Percentiles rank a stretch among this genome's conserved stretches.
phyloP scores from a whole-genome alignment of 2,113 vertebrate genomes.

The Notechis scutatus region DNA sequence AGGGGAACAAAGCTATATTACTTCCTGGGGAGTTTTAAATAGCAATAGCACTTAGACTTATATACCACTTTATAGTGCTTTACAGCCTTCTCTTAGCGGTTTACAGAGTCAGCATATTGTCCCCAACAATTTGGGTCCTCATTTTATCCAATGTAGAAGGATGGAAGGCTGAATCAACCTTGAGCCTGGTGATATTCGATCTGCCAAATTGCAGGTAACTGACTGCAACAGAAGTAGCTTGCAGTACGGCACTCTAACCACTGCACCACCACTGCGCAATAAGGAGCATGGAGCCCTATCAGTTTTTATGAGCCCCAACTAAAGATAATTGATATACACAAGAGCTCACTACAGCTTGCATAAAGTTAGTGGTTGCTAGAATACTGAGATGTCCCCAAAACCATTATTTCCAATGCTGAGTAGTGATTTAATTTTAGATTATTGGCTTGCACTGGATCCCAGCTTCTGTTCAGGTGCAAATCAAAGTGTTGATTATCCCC shows the following conservation, averaged over 20 bases:
- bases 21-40: neutral
- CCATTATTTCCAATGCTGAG: neutral
- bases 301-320: constrained; percentile 6
- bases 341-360: neutral
- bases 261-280: neutral
- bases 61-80: no score
- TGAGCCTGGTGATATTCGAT: no score
- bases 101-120: no score
- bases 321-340: neutral
- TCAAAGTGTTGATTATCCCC: neutral
- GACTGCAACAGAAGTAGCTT: no score
- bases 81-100: no score
- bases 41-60: no score
- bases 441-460: neutral
- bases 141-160: no score
- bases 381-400: constrained; percentile 8
- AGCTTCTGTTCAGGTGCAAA: neutral
- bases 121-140: no score
- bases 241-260: no score
- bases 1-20: neutral
- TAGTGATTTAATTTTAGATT: constrained; percentile 7
- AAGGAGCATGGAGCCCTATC: neutral
- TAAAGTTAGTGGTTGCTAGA: neutral
- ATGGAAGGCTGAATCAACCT: no score
- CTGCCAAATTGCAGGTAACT: no score